Conservation (phyloP, 2,888 invertebrate species). For the Heliconius aoede region DNA sequence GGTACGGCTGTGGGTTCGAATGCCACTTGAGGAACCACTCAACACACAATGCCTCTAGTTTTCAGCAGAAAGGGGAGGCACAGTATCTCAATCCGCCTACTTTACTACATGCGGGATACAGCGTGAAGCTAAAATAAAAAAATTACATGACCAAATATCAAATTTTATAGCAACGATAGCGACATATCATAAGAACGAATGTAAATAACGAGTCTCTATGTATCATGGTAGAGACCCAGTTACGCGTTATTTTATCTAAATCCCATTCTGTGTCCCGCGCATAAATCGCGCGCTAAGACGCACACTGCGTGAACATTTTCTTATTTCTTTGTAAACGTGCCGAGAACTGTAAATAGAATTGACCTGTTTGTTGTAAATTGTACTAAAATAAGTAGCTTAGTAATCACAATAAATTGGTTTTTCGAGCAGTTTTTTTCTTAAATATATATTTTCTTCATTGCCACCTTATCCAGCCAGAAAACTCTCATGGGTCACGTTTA, state of each 20-base stretch:
- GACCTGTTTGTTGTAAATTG: constrained; percentile 44
- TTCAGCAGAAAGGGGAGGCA: too few species aligned
- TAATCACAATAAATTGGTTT: constrained; percentile 18
- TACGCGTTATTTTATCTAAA: constrained; percentile 78
- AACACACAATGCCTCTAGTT: too few species aligned
- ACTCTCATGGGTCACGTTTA: constrained; percentile 24
- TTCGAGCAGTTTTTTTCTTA: constrained; percentile 2
- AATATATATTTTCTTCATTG: constrained; percentile 22
- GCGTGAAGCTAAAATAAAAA: too few species aligned
- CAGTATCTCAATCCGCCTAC: too few species aligned
- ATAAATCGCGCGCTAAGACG: constrained; percentile 79
- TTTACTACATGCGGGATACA: too few species aligned
- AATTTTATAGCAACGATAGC: constrained; percentile 13
- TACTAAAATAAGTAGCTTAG: constrained; percentile 29
- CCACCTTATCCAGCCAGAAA: constrained; percentile 15
- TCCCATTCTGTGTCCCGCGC: constrained; percentile 80
- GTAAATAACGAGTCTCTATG: constrained; percentile 35
- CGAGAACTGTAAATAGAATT: constrained; percentile 66
- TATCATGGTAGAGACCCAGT: constrained; percentile 56
- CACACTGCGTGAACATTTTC: constrained; percentile 80
- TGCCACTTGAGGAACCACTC: too few species aligned
- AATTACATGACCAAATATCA: not conserved
- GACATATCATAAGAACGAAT: constrained; percentile 35
- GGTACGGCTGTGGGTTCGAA: too few species aligned
- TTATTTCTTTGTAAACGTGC: constrained; percentile 80